A percentile compares a stretch with the other conserved stretches of the same genome.
phyloP scores from a whole-genome alignment of 2,888 invertebrate genomes.

The Drosophila vallismaia region DNA sequence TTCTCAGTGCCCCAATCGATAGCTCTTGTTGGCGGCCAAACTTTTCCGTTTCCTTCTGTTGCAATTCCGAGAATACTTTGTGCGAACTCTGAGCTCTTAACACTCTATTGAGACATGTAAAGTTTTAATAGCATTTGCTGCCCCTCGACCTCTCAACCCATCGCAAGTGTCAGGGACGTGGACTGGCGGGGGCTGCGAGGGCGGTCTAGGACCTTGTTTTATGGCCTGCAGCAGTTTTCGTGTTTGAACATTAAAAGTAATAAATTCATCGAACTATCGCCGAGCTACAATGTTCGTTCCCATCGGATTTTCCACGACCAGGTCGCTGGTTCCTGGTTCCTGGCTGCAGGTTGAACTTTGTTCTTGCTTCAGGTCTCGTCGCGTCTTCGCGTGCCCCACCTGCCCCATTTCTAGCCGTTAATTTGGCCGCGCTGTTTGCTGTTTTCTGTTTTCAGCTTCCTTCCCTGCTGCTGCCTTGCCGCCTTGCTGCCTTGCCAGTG shows the following conservation, averaged over 20 bases:
- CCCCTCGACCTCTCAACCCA: constrained; percentile 13
- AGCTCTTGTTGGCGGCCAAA: constrained; percentile 23
- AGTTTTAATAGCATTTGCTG: constrained; percentile 78
- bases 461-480: constrained; percentile 5
- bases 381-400: constrained; percentile 18
- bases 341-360: constrained; percentile 32
- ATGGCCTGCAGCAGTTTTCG: constrained; percentile 78
- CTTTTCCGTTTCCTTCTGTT: constrained; percentile 27
- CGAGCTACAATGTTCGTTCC: constrained; percentile 45
- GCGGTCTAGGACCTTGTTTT: constrained; percentile 61
- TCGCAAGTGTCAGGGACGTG: neutral
- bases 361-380: constrained; percentile 62
- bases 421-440: constrained; percentile 39
- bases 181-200: neutral
- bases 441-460: constrained; percentile 6
- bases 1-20: neutral
- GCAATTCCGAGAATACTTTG: constrained; percentile 66
- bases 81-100: constrained; percentile 78
- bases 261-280: constrained; percentile 82
- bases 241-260: constrained; percentile 77
- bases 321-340: constrained; percentile 52
- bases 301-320: constrained; percentile 27
- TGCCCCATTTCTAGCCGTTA: constrained; percentile 36
- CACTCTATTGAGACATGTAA: constrained; percentile 79
- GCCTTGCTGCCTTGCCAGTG: constrained; percentile 15